Conservation (phyloP, 2,113 vertebrate genomes). For the Rattus rattus region DNA sequence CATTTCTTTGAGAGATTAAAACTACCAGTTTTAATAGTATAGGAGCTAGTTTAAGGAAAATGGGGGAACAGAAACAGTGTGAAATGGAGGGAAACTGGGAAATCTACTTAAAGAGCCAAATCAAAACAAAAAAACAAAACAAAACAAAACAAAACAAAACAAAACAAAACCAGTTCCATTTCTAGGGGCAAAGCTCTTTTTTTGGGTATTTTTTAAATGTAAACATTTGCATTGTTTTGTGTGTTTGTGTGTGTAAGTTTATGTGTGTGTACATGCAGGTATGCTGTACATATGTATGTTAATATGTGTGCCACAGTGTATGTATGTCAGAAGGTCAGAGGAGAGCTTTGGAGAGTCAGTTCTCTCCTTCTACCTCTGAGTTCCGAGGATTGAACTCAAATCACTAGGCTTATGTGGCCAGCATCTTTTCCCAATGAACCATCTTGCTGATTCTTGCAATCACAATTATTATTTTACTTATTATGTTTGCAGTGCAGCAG, state of each 20-base stretch:
- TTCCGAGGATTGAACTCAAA: not conserved
- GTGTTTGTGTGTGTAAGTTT: not conserved
- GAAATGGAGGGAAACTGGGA: not conserved
- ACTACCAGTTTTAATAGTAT: slow-evolving; percentile 43
- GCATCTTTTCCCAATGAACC: not conserved
- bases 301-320: not conserved
- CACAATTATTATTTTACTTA: not conserved
- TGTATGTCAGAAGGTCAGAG: not conserved
- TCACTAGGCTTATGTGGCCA: not conserved
- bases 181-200: slow-evolving; percentile 65
- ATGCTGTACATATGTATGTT: not conserved
- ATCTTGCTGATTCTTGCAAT: not conserved
- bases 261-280: not conserved
- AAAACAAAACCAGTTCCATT: slow-evolving; percentile 2
- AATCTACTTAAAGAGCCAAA: not conserved
- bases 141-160: not conserved
- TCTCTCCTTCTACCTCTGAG: not conserved
- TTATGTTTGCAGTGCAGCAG: not conserved
- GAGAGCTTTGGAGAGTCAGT: not conserved
- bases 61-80: slow-evolving; percentile 45
- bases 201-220: slow-evolving; percentile 71
- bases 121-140: not conserved
- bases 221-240: not conserved
- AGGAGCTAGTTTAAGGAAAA: slow-evolving; percentile 72
- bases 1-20: slow-evolving; percentile 72